Evolutionary conservation across 2,888 invertebrate genomes (phyloP), one percentile per base, ranked within the genome.

Genomic region (Tanytarsus gracilentus): DNA sequence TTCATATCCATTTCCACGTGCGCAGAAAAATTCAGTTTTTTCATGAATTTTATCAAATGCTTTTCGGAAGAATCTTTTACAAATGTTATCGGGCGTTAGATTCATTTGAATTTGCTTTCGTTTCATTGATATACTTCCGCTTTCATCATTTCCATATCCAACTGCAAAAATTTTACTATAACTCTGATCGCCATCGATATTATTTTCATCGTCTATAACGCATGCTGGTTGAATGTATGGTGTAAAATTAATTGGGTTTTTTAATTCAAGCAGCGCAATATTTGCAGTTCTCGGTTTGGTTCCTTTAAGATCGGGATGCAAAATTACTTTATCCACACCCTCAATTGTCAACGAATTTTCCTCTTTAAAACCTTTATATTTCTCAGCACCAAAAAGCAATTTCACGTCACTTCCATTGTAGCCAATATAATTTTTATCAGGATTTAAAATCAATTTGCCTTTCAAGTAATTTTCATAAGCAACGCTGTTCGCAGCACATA

Each of bases 401-500:
- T 27, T 26, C 9, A 56, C 25, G n/a, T 40, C 21, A 9, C 40
- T 26, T n/a, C 55, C 55, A 26, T 5, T 14, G 4, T 40, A 56
- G 3, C 40, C 25, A 40, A 39, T 26, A 26, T 56, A 56, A 21
- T 14, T 39, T 18, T 26, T 36, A 3, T 40, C 40, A 14, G 55
- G 55, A 40, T 56, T 14, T 11, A 56, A 36, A 5, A 25, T 16
- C 7, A 23, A n/a, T 26, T 25, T 39, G 14, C 40, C 55, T 8
- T 21, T 33, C 9, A 56, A 40, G 27, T 56, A 56, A 18, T 56
- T 56, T 27, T 56, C 55, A 39, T 56, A 56, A 9, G 55, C 55
- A 3, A 56, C 55, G 29, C 40, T 40, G 23, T 56, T 56, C 6
- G 55, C 55, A 56, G 40, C 55, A 25, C 55, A 56, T 3, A 56